Base-by-base conservation (phyloP, 2,113 vertebrate genomes). In the Pungitius pungitius region DNA sequence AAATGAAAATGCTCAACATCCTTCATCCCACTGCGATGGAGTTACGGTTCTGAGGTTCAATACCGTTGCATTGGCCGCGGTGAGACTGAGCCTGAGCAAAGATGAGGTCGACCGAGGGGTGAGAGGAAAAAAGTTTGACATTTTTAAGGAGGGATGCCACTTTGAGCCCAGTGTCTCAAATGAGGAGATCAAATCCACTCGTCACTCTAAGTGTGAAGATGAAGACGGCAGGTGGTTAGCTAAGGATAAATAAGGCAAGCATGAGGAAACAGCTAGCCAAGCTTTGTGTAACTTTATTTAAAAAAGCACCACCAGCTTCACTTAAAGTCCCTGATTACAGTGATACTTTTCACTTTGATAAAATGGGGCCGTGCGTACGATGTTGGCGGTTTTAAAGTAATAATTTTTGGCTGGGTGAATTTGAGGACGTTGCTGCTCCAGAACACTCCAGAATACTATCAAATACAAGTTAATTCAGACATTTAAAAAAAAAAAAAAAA, bases 1-100 rank as follows among this genome's bases (percentile, higher is more conserved):
- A 63, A 81, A 71, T 59, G 57, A 57, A 72, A 75, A 75, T 57
- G 56, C 52, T 75, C 63, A 52, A 66, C 39, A 80, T 75, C n/a
- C 39, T 52, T 86, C 66, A 72, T 60, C 54, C 18, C 17, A 10
- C 27, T 4, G 37, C 47, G 30, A 55, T 66, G 4, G 59, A 66
- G 40, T 35, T 35, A 35, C 30, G 30, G 33, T 35, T 35, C n/a
- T 35, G 33, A 6, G 5, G 7, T 35, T 35, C 5, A 1, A 35
- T 35, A 7, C 5, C 33, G 3, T 8, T 8, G 33, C 33, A 8
- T 35, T 35, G 7, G 33, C 13, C 17, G n/a, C 49, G 12, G 5
- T 43, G 27, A 43, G 3, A n/a, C 18, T n/a, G 10, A 33, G 27
- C 35, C n/a, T 39, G 30, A 20, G 30, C 26, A 24, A 56, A 56